A percentile compares a stretch with the other conserved stretches of the same genome.
phyloP scores from a whole-genome alignment of 2,797 vertebrate genomes.

The Danio kyathit region DNA sequence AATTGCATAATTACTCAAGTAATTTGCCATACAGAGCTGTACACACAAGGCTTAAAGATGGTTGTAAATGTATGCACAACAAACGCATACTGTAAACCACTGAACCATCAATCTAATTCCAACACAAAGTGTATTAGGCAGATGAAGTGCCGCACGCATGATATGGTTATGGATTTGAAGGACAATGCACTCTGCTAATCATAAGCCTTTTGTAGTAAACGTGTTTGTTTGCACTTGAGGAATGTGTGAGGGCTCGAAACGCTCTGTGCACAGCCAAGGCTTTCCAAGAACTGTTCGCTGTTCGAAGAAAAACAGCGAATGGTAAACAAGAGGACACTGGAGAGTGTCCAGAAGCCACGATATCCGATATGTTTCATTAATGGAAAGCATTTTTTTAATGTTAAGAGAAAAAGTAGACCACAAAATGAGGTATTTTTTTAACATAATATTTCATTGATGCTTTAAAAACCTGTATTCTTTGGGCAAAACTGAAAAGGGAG shows the following conservation, averaged over 20 bases:
- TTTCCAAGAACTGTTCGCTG: slow-evolving; percentile 35
- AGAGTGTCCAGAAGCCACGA: background rate
- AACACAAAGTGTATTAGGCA: slow-evolving; percentile 1
- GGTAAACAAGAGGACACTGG: slow-evolving; percentile 33
- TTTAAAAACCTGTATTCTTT: background rate
- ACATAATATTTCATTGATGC: background rate
- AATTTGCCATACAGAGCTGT: background rate
- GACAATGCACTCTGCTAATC: slow-evolving; percentile 60
- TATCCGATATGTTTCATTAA: slow-evolving; percentile 24
- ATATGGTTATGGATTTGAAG: slow-evolving; percentile 51
- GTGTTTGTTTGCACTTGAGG: slow-evolving; percentile 10
- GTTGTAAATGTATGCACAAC: background rate
- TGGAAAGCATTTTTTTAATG: background rate
- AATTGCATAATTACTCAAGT: background rate
- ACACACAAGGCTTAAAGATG: background rate
- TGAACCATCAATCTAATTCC: slow-evolving; percentile 13
- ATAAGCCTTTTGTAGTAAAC: slow-evolving; percentile 54
- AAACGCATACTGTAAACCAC: background rate
- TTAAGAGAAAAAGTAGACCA: background rate
- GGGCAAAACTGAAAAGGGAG: background rate
- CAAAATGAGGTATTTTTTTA: background rate
- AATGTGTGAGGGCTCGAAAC: background rate
- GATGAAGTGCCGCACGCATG: slow-evolving; percentile 2
- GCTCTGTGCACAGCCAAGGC: slow-evolving; percentile 1
- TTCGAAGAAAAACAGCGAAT: slow-evolving; percentile 20